Base-by-base conservation (phyloP, 2,113 vertebrate genomes). In the Capreolus pygargus region DNA sequence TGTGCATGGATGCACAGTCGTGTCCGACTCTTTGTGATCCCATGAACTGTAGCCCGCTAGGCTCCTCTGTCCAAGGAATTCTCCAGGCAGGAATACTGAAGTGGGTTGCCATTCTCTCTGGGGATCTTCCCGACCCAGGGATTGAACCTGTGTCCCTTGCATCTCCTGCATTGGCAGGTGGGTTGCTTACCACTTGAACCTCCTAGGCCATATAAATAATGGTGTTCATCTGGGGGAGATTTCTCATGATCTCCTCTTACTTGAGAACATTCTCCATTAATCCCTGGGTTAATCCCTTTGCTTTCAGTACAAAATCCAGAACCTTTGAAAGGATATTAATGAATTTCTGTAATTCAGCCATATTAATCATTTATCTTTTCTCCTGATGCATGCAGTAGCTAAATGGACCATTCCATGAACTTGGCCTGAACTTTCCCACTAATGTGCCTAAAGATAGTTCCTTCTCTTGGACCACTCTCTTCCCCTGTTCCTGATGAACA, bases 1-100 rank as follows among this genome's bases (percentile, higher is more conserved):
- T 43, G 6, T 76, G 21, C 6, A 0, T 15, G 70, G 12, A 43
- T 7, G 23, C 39, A 23, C 67, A 7, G 70, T 43, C 2, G 0
- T 43, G 39, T 27, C 70, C 1, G 0, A 14, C 70, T 76, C 36
- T 76, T 43, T 43, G 70, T 43, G 39, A 76, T 23, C 36, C 36
- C 1, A 0, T 27, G 21, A 39, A 43, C 39, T 4, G 11, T 25
- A 76, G 39, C 70, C 6, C 70, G 0, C 39, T 23, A 76, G 70
- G 12, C 70, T 76, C 39, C 39, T 43, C 39, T 76, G 36, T 76
- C 39, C 70, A 27, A 43, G 39, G 39, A 76, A 76, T 76, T 43
- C 39, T 76, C 39, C 39, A 76, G 70, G 21, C 23, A 43, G 15
- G 39, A 76, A 76, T 76, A 76, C 39, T 76, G 70, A 6, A 43